A percentile compares a stretch with the other conserved stretches of the same genome.
phyloP scores from a whole-genome alignment of 2,888 invertebrate genomes.

The Cordilura impudica region DNA sequence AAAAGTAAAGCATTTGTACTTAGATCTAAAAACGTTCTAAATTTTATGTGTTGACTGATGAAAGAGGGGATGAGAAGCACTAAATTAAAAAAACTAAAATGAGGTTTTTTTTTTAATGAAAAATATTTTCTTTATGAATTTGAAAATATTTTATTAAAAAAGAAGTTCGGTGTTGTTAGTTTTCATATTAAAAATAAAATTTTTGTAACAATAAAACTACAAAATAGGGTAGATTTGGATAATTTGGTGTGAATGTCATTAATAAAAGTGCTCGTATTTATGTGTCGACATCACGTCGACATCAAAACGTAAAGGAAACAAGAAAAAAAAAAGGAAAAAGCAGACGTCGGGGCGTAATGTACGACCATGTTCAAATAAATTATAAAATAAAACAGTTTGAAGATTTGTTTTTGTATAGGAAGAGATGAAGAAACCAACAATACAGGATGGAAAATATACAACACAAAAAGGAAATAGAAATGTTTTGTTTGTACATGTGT shows the following conservation, averaged over 20 bases:
- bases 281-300: neutral
- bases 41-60: neutral
- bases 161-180: too few relatives aligned
- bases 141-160: too few relatives aligned
- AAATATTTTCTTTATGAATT: too few relatives aligned
- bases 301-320: slow-evolving; percentile 10
- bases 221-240: too few relatives aligned
- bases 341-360: slow-evolving; percentile 61
- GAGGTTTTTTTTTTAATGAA: too few relatives aligned
- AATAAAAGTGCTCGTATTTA: too few relatives aligned
- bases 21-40: neutral
- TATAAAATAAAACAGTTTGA: neutral
- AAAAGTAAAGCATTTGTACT: neutral
- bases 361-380: slow-evolving; percentile 42
- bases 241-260: too few relatives aligned
- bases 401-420: slow-evolving; percentile 29
- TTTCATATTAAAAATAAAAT: too few relatives aligned
- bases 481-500: slow-evolving; percentile 14
- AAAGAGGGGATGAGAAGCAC: neutral
- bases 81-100: neutral
- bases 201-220: too few relatives aligned
- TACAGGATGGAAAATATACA: slow-evolving; percentile 28
- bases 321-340: slow-evolving; percentile 14
- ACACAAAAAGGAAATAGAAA: slow-evolving; percentile 37
- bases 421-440: slow-evolving; percentile 11